Evolutionary conservation across 2,113 vertebrate species (phyloP).

Genomic region (Promerops cafer): DNA sequence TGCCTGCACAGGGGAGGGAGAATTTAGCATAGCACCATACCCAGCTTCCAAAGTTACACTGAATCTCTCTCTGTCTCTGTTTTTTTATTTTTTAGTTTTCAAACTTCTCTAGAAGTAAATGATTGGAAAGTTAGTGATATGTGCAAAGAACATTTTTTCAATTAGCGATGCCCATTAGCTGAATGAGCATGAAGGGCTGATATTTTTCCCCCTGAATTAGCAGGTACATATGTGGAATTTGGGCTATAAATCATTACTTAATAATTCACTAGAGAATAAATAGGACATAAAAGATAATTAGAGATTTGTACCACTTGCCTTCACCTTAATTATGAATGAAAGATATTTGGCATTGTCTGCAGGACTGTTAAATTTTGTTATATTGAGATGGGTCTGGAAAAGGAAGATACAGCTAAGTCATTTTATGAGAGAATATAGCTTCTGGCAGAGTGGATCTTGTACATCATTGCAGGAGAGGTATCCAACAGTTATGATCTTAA

Average conservation of each 20-base stretch:
- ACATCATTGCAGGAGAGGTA: slow-evolving; percentile 36
- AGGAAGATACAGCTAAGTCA: slow-evolving; percentile 33
- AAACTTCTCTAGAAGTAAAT: slow-evolving; percentile 50
- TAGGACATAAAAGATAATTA: slow-evolving; percentile 67
- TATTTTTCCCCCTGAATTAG: slow-evolving; percentile 58
- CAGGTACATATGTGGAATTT: slow-evolving; percentile 59
- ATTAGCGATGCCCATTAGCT: slow-evolving; percentile 57
- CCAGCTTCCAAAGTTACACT: background rate
- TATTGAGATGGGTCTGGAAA: slow-evolving; percentile 38
- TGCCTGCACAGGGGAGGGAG: background rate
- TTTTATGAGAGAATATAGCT: slow-evolving; percentile 44
- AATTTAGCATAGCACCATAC: background rate
- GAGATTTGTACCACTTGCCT: slow-evolving; percentile 62
- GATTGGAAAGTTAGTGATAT: slow-evolving; percentile 57
- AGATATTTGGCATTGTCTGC: slow-evolving; percentile 46
- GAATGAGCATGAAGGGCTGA: slow-evolving; percentile 48
- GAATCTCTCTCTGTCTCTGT: background rate
- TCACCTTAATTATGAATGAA: slow-evolving; percentile 67
- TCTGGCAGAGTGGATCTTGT: slow-evolving; percentile 36
- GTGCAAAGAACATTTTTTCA: slow-evolving; percentile 62
- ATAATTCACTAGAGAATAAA: slow-evolving; percentile 70
- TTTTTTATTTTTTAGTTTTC: background rate
- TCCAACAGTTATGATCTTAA: slow-evolving; percentile 54
- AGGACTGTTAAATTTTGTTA: slow-evolving; percentile 50
- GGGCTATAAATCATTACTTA: slow-evolving; percentile 58